A percentile compares a stretch with the other conserved stretches of the same genome.
phyloP scores from a whole-genome alignment of 92 coral and sea anemone genomes.

The Meandrina meandrites region DNA sequence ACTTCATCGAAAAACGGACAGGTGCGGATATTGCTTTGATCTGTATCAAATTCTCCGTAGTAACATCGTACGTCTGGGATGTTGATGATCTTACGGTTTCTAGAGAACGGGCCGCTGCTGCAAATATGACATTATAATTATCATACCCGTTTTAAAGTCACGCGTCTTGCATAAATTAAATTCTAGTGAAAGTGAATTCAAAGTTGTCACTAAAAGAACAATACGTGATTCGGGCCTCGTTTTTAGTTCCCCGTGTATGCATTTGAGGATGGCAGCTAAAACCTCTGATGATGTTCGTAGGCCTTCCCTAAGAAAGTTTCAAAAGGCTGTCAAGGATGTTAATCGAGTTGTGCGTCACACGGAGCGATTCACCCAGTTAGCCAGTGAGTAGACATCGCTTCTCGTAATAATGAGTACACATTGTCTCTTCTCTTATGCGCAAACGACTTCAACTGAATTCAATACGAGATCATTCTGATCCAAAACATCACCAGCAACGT shows the following conservation, averaged over 20 bases:
- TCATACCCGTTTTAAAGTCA: neutral
- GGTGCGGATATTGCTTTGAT: neutral
- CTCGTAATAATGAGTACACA: neutral
- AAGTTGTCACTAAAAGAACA: neutral
- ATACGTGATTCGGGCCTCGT: neutral
- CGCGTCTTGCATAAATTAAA: conserved; percentile 9
- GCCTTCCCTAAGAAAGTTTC: neutral
- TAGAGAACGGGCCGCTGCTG: conserved; percentile 1
- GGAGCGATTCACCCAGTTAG: neutral
- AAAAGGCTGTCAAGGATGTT: neutral
- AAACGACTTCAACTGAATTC: neutral
- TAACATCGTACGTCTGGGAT: neutral
- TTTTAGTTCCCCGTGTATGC: neutral
- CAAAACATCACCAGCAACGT: neutral
- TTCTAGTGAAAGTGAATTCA: neutral
- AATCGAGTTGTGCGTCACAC: neutral
- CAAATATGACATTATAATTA: conserved; percentile 1
- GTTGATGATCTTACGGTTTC: neutral
- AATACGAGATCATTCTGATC: neutral
- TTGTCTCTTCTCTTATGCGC: neutral
- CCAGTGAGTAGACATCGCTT: conserved; percentile 8
- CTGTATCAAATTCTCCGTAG: neutral
- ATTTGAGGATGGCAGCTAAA: conserved; percentile 14
- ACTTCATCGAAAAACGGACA: neutral
- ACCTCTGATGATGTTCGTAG: neutral